Conservation (phyloP, 2,797 vertebrate species). For the Malurus splendens region DNA sequence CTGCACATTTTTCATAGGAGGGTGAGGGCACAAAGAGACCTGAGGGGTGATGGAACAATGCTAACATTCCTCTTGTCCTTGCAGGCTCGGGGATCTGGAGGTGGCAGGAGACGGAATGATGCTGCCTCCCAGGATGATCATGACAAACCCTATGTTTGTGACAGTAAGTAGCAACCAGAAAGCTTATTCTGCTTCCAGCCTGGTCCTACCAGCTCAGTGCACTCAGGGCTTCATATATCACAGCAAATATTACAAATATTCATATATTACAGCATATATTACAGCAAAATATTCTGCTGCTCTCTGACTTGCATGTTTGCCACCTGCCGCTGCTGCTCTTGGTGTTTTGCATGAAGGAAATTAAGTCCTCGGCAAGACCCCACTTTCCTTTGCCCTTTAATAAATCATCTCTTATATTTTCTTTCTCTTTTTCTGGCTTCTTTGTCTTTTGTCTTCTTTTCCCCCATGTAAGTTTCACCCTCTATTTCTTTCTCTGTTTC, state of each 20-base stretch:
- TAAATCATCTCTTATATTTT: neutral
- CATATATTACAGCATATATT: neutral
- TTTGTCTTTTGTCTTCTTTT: conserved; percentile 12
- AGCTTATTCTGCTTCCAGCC: conserved; percentile 1
- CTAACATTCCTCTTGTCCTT: conserved; percentile 44
- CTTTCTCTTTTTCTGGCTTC: conserved; percentile 17
- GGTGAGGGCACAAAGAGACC: neutral
- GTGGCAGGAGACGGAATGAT: conserved; percentile 85
- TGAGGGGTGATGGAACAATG: neutral
- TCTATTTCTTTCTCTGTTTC: conserved; percentile 79
- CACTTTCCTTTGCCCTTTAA: neutral
- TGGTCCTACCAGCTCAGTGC: neutral
- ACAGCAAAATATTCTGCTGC: neutral
- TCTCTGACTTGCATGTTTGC: neutral
- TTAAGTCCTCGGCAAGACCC: neutral
- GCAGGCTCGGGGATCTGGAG: conserved; percentile 89
- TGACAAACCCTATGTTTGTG: conserved; percentile 97
- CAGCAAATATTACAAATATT: neutral
- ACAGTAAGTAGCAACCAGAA: conserved; percentile 83
- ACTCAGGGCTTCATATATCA: neutral
- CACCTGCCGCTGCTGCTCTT: neutral
- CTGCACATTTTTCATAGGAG: neutral
- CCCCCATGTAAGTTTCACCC: conserved; percentile 55
- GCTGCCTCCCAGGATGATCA: conserved; percentile 86
- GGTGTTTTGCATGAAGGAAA: conserved; percentile 27